phyloP scores from a whole-genome alignment of 2,888 invertebrate genomes.

The Noctuana brunneofusca region DNA sequence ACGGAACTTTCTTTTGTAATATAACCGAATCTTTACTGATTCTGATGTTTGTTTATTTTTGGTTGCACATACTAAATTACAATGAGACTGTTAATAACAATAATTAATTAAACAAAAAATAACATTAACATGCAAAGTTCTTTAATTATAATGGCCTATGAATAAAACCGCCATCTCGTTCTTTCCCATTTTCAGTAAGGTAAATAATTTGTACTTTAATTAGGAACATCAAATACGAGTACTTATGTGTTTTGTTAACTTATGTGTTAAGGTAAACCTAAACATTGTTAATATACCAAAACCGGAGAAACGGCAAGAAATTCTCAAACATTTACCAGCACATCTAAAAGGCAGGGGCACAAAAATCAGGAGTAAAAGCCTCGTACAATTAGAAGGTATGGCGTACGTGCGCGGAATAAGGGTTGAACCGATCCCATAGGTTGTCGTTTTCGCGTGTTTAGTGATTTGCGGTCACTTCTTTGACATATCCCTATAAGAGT shows the following conservation, averaged over 20 bases:
- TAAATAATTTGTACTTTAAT: no score
- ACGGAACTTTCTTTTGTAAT: no score
- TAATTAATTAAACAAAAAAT: no score
- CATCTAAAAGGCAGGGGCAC: conserved; percentile 18
- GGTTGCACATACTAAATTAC: no score
- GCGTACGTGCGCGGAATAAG: conserved; percentile 31
- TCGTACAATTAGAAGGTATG: conserved; percentile 33
- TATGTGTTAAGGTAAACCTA: background rate
- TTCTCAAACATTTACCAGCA: conserved; percentile 15
- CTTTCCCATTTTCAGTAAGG: no score
- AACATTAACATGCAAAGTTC: no score
- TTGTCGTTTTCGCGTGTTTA: conserved; percentile 36
- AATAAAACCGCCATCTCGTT: no score
- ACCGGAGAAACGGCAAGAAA: background rate
- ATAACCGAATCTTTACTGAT: no score
- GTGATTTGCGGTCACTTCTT: conserved; percentile 39
- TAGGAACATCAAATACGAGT: no score
- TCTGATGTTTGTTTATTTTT: no score
- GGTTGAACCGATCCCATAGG: conserved; percentile 32
- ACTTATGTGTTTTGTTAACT: background rate
- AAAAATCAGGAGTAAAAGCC: conserved; percentile 31
- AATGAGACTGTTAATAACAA: no score
- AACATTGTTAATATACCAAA: background rate
- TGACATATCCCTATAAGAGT: conserved; percentile 43
- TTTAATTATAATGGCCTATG: no score